Evolutionary conservation across 2,113 vertebrate genomes (phyloP).

Genomic region (Sminthopsis crassicaudata): DNA sequence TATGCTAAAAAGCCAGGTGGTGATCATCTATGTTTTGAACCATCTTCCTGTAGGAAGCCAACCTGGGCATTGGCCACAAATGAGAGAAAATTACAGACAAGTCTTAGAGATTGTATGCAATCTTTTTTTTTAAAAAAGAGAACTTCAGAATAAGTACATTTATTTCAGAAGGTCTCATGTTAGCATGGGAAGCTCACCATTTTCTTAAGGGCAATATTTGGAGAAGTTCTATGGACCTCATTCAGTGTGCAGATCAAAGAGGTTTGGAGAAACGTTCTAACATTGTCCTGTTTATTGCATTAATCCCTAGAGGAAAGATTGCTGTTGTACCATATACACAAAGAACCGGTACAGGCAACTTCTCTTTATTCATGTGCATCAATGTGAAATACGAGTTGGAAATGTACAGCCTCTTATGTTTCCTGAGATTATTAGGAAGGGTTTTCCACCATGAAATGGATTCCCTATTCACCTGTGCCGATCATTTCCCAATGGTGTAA

Average conservation of each 20-base stretch:
- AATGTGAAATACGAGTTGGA: conserved; percentile 11
- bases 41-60: conserved; percentile 20
- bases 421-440: not conserved
- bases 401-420: conserved; percentile 8
- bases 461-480: not conserved
- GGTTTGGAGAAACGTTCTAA: conserved; percentile 16
- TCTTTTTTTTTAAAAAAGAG: conserved; percentile 13
- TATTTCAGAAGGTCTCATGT: not conserved
- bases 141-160: not conserved
- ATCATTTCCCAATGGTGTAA: not conserved
- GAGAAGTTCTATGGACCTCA: not conserved
- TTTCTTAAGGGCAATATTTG: not conserved
- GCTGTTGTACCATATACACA: not conserved
- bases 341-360: conserved; percentile 1
- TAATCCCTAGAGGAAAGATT: conserved; percentile 5
- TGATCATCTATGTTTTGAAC: conserved; percentile 44
- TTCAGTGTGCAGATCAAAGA: conserved; percentile 12
- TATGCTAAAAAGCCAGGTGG: conserved; percentile 18
- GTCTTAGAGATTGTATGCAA: not conserved
- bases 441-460: conserved; percentile 31
- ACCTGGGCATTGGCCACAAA: conserved; percentile 20
- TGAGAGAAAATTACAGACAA: conserved; percentile 51
- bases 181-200: not conserved
- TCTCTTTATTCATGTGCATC: not conserved
- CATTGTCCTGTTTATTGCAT: not conserved